phyloP scores from a whole-genome alignment of 2,797 vertebrate species.

The Coregonus sp. region DNA sequence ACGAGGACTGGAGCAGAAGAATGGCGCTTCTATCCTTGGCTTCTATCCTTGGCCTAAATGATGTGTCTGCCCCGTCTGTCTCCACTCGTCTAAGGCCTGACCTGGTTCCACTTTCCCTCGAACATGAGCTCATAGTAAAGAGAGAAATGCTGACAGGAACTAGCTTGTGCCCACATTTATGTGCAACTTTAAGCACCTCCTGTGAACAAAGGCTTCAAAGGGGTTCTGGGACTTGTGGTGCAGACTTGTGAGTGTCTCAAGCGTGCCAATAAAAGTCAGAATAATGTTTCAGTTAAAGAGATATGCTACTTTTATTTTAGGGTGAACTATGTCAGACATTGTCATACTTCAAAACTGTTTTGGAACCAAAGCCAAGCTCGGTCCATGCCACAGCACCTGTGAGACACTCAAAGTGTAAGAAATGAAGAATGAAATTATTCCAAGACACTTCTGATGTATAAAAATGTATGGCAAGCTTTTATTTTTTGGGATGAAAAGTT shows the following conservation, averaged over 20 bases:
- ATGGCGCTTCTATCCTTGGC: background rate
- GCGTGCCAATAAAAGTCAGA: background rate
- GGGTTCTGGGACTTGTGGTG: background rate
- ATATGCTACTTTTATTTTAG: background rate
- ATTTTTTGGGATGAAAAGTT: no score
- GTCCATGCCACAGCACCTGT: background rate
- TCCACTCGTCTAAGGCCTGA: background rate
- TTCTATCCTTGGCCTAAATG: background rate
- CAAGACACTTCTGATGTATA: background rate
- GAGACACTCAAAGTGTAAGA: background rate
- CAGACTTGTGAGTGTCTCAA: background rate
- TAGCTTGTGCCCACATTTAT: background rate
- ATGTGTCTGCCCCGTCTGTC: background rate
- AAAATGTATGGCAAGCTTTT: background rate
- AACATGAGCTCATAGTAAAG: background rate
- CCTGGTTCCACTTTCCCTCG: background rate
- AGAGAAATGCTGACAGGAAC: conserved; percentile 26
- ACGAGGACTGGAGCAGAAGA: background rate
- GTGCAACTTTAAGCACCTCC: conserved; percentile 1
- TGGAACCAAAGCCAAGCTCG: background rate
- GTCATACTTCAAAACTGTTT: background rate
- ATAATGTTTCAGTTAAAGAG: background rate
- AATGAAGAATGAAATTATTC: background rate
- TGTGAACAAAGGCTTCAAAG: conserved; percentile 6
- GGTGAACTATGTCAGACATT: background rate